phyloP scores from a whole-genome alignment of 2,113 vertebrate genomes.

The Labrus mixtus region DNA sequence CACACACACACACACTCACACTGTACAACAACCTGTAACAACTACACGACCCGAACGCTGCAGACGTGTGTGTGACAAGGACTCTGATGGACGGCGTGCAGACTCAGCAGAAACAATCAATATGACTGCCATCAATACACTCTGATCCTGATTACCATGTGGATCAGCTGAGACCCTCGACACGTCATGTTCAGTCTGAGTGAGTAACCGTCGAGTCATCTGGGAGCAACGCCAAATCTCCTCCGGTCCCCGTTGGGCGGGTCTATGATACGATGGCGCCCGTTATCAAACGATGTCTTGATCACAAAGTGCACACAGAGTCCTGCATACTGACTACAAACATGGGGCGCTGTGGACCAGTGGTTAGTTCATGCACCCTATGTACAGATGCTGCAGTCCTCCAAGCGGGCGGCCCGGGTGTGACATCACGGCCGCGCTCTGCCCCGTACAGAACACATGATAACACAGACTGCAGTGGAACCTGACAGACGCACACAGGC shows the following conservation, averaged over 20 bases:
- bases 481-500: constrained; percentile 27
- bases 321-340: too few species aligned
- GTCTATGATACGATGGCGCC: too few species aligned
- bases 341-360: too few species aligned
- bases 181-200: too few species aligned
- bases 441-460: neutral
- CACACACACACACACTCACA: too few species aligned
- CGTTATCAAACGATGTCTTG: too few species aligned
- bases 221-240: too few species aligned
- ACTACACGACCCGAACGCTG: neutral
- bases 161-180: neutral
- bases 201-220: neutral
- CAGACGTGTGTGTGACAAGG: neutral
- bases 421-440: neutral
- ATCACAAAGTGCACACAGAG: too few species aligned
- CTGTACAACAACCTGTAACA: neutral
- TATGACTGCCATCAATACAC: constrained; percentile 4
- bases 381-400: too few species aligned
- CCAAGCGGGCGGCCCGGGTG: too few species aligned
- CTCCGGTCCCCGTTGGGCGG: too few species aligned
- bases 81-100: neutral
- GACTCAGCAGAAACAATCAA: constrained; percentile 4
- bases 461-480: neutral
- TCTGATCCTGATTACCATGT: neutral
- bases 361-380: too few species aligned